These are phyloP conservation scores for Aporophyla lueneburgensis DNA, from an alignment of 2,888 invertebrate genomes.

Conservation along the genomic window DNA sequence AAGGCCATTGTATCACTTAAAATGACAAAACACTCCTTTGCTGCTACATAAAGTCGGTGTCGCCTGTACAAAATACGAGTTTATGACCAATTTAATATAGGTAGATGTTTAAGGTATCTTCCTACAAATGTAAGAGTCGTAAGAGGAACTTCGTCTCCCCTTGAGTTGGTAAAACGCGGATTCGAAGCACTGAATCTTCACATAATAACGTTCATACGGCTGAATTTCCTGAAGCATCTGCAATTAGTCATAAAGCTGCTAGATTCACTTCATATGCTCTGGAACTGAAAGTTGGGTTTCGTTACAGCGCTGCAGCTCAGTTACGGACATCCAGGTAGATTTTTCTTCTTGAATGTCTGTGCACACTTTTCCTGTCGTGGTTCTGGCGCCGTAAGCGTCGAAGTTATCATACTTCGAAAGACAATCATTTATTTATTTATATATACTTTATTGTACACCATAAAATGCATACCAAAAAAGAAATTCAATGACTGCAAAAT, in stretches of 20 bases:
- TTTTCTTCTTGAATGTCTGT: conserved; percentile 97
- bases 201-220: conserved; percentile 8
- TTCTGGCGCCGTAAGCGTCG: no score
- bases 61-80: not conserved
- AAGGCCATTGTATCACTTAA: not conserved
- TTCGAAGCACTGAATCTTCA: conserved; percentile 16
- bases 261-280: conserved; percentile 88
- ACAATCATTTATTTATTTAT: no score
- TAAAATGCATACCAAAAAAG: no score
- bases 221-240: conserved; percentile 80
- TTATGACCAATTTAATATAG: not conserved
- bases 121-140: conserved; percentile 10
- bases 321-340: conserved; percentile 97
- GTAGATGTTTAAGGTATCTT: conserved; percentile 15
- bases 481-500: no score
- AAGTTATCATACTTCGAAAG: conserved; percentile 33
- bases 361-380: conserved; percentile 82
- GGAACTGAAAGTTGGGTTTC: conserved; percentile 89
- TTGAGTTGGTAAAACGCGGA: conserved; percentile 23
- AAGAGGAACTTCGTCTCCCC: conserved; percentile 14
- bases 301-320: conserved; percentile 93
- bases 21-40: not conserved
- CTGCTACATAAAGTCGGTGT: not conserved
- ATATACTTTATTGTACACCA: no score
- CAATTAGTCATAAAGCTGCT: conserved; percentile 89